Percentiles rank a stretch among this genome's conserved stretches.
Conservation (phyloP, 2,888 invertebrate species). For the Anticlea derivata region DNA sequence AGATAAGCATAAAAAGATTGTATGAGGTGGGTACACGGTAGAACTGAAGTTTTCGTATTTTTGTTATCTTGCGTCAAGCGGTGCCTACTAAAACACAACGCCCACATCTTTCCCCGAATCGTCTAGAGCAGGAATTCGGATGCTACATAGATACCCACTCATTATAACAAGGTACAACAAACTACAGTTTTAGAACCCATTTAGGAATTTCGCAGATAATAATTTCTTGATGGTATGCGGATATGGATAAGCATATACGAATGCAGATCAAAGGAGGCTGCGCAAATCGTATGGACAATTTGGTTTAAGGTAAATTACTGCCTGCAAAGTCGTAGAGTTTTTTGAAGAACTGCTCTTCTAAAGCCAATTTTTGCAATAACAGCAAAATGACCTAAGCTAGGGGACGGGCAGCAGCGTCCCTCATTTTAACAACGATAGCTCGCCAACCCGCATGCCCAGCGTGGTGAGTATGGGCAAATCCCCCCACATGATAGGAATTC, state of each 20-base stretch:
- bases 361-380: no score
- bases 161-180: constrained; percentile 15
- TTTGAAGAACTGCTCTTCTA: no score
- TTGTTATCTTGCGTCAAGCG: constrained; percentile 76
- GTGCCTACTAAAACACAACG: constrained; percentile 64
- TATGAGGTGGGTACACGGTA: constrained; percentile 80
- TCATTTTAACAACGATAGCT: no score
- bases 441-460: no score
- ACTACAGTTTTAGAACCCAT: constrained; percentile 3
- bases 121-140: constrained; percentile 37
- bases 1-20: constrained; percentile 84
- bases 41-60: constrained; percentile 81
- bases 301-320: no score
- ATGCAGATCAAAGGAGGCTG: not conserved
- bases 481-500: no score
- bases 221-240: not conserved
- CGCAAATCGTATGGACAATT: not conserved
- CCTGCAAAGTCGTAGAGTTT: no score
- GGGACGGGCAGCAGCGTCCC: no score
- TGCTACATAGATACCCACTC: constrained; percentile 23
- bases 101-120: constrained; percentile 70
- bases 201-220: constrained; percentile 3
- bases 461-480: no score
- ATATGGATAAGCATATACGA: not conserved
- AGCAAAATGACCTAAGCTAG: no score